Evolutionary conservation across 2,113 vertebrate species (phyloP).

Genomic region (Progne subis): DNA sequence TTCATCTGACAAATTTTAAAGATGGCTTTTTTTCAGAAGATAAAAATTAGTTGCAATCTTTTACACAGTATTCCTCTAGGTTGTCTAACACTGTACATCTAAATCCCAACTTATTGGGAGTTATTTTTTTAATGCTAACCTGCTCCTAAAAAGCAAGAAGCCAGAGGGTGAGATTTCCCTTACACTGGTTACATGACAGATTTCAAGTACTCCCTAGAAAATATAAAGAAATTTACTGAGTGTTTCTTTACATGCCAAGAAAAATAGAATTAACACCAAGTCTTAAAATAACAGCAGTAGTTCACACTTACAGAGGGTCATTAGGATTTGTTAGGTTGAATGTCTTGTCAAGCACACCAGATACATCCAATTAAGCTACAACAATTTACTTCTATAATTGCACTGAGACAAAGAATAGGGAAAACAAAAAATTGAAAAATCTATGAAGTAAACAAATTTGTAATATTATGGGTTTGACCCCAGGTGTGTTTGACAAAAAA

Average conservation of each 20-base stretch:
- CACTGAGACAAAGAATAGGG: neutral
- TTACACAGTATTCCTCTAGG: neutral
- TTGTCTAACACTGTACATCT: neutral
- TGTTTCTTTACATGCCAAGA: neutral
- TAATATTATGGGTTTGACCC: neutral
- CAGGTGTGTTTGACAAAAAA: neutral
- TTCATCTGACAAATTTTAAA: neutral
- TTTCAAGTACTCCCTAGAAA: neutral
- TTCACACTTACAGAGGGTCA: neutral
- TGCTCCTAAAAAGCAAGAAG: neutral
- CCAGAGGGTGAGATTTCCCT: neutral
- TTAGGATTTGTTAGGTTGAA: neutral
- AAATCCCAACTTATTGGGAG: neutral
- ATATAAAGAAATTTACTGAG: neutral
- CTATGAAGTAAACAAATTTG: neutral
- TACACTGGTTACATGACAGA: neutral
- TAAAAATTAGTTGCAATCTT: neutral
- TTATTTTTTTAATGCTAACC: neutral
- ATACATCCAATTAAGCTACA: conserved; percentile 13
- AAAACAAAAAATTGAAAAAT: neutral
- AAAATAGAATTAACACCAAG: neutral
- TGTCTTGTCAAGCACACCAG: neutral
- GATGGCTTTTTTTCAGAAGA: neutral
- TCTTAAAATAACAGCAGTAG: conserved; percentile 21
- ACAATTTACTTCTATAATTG: neutral